A percentile compares a stretch with the other conserved stretches of the same genome.
Conservation (phyloP, 1,140 invertebrate species). For the Micrasema minimum region DNA sequence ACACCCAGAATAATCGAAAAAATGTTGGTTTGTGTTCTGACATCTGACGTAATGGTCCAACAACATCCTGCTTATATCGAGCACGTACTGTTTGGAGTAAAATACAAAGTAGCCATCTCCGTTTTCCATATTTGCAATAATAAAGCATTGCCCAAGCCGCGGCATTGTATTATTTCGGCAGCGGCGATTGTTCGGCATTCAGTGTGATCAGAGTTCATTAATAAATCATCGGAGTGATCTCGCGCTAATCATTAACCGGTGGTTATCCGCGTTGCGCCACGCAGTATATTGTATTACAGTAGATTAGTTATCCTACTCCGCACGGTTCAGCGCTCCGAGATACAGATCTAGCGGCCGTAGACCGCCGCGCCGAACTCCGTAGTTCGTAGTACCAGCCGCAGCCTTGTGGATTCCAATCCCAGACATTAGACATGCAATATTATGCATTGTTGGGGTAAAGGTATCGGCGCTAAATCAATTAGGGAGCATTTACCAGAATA, state of each 20-base stretch:
- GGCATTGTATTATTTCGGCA: constrained; percentile 30
- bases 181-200: constrained; percentile 15
- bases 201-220: constrained; percentile 20
- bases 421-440: constrained; percentile 21
- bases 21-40: no score
- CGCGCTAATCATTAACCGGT: constrained; percentile 5
- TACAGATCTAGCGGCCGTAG: constrained; percentile 20
- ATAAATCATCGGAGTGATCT: constrained; percentile 29
- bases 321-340: constrained; percentile 6
- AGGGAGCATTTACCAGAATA: no score
- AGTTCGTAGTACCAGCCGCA: not conserved
- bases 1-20: no score
- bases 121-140: constrained; percentile 30
- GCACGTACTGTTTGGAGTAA: no score
- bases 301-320: not conserved
- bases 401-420: constrained; percentile 8
- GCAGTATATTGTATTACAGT: not conserved
- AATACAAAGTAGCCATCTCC: not conserved
- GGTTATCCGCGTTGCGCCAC: constrained; percentile 1
- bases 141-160: constrained; percentile 22
- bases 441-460: constrained; percentile 4
- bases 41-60: no score
- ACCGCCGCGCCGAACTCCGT: no score
- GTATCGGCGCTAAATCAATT: no score
- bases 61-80: no score